Evolutionary conservation across 2,888 invertebrate genomes (phyloP).

Genomic region (Mactromeris polynyma): DNA sequence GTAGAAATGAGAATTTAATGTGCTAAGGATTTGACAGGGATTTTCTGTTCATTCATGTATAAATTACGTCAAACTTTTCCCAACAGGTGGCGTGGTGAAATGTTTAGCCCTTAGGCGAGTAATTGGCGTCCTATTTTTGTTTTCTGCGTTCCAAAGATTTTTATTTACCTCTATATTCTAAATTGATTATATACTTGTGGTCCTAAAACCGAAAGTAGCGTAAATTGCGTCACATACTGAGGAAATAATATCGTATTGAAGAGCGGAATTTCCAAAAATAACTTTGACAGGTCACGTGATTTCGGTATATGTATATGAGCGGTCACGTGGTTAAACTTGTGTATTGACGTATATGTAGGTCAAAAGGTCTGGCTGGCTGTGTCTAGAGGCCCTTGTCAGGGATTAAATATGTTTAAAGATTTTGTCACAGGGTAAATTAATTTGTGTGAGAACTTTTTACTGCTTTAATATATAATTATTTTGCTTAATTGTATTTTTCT

Average conservation of each 20-base stretch:
- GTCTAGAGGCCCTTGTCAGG: constrained; percentile 25
- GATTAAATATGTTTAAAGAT: constrained; percentile 14
- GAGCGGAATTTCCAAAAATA: constrained; percentile 51
- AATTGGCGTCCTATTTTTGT: background rate
- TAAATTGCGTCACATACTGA: constrained; percentile 30
- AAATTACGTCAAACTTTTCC: constrained; percentile 60
- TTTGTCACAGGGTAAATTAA: background rate
- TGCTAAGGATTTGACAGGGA: constrained; percentile 56
- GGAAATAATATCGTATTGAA: constrained; percentile 22
- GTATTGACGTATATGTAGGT: constrained; percentile 64
- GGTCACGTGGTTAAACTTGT: constrained; percentile 61
- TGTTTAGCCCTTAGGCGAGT: constrained; percentile 69
- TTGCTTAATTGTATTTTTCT: too few species aligned
- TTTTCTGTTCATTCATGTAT: constrained; percentile 56
- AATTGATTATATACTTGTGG: background rate
- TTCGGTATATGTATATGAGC: constrained; percentile 22
- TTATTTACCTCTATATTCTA: background rate
- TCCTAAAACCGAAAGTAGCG: constrained; percentile 62
- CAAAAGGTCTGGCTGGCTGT: constrained; percentile 46
- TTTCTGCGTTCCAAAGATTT: background rate
- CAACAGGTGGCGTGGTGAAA: constrained; percentile 67
- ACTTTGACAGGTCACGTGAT: constrained; percentile 61
- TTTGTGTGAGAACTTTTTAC: too few species aligned
- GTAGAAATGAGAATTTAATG: background rate
- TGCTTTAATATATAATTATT: too few species aligned